These are phyloP conservation scores for Arothron firmamentum DNA, from an alignment of 2,113 vertebrate species.

Conservation along the genomic window DNA sequence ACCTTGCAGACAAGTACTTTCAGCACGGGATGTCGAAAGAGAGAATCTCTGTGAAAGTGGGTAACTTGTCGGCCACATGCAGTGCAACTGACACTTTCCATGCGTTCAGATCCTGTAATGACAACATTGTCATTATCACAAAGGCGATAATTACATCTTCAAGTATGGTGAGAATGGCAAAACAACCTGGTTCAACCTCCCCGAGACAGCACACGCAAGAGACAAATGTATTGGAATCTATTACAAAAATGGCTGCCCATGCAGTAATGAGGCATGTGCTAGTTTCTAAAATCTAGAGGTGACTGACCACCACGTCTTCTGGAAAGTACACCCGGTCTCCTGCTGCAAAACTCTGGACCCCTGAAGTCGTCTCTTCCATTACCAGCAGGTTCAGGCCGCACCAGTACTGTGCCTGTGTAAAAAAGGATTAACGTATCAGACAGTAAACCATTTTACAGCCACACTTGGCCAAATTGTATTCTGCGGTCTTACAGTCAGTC, in stretches of 20 bases:
- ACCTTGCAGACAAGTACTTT: slow-evolving; percentile 99
- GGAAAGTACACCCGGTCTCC: slow-evolving; percentile 77
- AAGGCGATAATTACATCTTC: not conserved
- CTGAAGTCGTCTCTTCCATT: slow-evolving; percentile 97
- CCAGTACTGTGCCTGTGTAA: slow-evolving; percentile 85
- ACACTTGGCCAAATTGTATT: too few species aligned
- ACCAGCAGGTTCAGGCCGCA: slow-evolving; percentile 91
- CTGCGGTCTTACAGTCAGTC: too few species aligned
- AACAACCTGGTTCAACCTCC: too few species aligned
- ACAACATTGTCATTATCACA: slow-evolving; percentile 16
- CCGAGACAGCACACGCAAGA: too few species aligned
- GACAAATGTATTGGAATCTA: too few species aligned
- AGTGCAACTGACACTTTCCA: slow-evolving; percentile 93
- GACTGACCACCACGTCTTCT: slow-evolving; percentile 89
- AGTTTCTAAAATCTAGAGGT: not conserved
- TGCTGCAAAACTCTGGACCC: slow-evolving; percentile 95
- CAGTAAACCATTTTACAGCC: too few species aligned
- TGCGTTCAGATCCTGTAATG: slow-evolving; percentile 78
- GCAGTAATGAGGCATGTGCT: not conserved
- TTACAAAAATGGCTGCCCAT: not conserved
- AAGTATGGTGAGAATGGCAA: too few species aligned
- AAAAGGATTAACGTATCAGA: slow-evolving; percentile 5
- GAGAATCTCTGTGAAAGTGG: slow-evolving; percentile 94
- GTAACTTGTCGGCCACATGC: slow-evolving; percentile 97
- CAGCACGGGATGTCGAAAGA: slow-evolving; percentile 91